A percentile compares a stretch with the other conserved stretches of the same genome.
phyloP scores from a whole-genome alignment of 2,797 vertebrate species.

The Cephalopachus bancanus region DNA sequence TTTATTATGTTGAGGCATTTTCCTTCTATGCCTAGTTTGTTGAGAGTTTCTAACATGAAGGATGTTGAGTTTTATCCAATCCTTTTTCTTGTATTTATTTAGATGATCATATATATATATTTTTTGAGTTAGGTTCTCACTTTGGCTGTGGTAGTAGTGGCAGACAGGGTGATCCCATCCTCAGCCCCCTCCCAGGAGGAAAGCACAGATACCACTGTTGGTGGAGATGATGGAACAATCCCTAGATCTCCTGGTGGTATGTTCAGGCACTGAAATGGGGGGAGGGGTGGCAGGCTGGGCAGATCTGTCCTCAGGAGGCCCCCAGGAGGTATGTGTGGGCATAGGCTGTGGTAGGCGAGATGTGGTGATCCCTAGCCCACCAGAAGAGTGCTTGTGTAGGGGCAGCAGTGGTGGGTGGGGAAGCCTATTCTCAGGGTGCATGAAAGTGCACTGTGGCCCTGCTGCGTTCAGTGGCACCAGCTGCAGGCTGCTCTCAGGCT shows the following conservation, averaged over 20 bases:
- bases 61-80: background rate
- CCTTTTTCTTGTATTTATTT: background rate
- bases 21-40: background rate
- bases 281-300: background rate
- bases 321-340: background rate
- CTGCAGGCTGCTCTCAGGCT: background rate
- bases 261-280: background rate
- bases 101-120: background rate
- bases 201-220: no score
- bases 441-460: background rate
- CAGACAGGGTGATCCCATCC: background rate
- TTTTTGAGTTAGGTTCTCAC: no score
- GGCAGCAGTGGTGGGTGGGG: background rate
- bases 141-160: background rate
- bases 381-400: background rate
- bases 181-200: background rate
- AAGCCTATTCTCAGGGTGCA: background rate
- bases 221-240: background rate
- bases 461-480: background rate
- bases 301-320: background rate
- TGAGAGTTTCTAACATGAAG: background rate
- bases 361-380: background rate
- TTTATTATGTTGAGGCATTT: background rate
- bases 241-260: background rate
- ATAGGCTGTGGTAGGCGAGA: no score